A percentile compares a stretch with the other conserved stretches of the same genome.
Evolutionary conservation across 2,888 invertebrate species (phyloP).

Genomic region (Tenthredo distinguenda): DNA sequence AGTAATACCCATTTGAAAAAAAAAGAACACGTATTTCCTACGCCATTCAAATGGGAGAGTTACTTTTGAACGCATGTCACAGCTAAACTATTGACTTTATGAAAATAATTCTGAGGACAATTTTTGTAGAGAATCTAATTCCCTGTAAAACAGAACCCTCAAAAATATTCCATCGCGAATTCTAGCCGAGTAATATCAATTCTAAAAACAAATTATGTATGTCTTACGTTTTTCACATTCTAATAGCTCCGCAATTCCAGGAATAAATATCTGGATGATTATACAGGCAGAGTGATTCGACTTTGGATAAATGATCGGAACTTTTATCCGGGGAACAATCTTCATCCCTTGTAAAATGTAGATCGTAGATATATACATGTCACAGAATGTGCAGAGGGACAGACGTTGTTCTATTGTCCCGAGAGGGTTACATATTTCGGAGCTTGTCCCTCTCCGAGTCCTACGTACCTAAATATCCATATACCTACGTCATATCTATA

Average conservation of each 20-base stretch:
- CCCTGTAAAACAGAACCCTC: background rate
- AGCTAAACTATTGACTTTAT: background rate
- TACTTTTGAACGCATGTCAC: background rate
- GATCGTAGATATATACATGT: background rate
- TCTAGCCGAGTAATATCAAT: background rate
- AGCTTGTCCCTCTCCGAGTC: background rate
- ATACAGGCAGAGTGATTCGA: background rate
- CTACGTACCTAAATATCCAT: background rate
- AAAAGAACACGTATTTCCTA: background rate
- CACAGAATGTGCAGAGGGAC: background rate
- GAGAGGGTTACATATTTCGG: constrained; percentile 34
- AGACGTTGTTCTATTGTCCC: constrained; percentile 10
- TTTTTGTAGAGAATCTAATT: background rate
- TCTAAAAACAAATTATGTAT: background rate
- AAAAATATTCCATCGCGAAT: background rate
- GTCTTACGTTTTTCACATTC: background rate
- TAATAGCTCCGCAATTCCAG: too few relatives aligned
- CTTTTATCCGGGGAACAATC: background rate
- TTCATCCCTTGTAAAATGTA: background rate
- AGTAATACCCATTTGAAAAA: background rate
- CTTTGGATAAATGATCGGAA: background rate
- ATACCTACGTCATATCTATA: background rate
- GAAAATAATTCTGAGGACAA: background rate
- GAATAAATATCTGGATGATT: background rate
- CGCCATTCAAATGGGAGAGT: background rate